Conservation (phyloP, 2,113 vertebrate genomes). For the Argyrosomus japonicus region DNA sequence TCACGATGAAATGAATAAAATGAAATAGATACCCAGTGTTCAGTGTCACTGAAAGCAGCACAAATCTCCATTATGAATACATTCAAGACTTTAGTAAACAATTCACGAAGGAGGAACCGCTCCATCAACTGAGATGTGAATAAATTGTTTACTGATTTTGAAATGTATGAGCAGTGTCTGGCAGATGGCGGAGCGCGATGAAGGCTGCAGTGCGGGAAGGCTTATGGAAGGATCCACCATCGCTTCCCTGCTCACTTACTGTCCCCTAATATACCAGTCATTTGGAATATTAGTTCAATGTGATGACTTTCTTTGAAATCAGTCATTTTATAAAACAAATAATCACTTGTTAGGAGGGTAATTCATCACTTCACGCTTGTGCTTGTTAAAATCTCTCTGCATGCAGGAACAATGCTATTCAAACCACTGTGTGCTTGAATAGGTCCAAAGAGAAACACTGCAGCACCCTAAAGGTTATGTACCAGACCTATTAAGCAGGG, state of each 20-base stretch:
- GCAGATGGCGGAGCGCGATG: not conserved
- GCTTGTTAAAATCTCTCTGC: not conserved
- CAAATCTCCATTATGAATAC: not conserved
- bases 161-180: not conserved
- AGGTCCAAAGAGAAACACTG: slow-evolving; percentile 1
- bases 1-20: not conserved
- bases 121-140: not conserved
- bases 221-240: not conserved
- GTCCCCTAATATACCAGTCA: not conserved
- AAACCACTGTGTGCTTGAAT: not conserved
- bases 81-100: not conserved
- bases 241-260: not conserved
- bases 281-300: not conserved
- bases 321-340: not conserved
- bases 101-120: not conserved
- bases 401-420: not conserved
- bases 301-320: not conserved
- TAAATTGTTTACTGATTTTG: slow-evolving; percentile 1
- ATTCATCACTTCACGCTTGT: not conserved
- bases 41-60: not conserved
- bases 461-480: slow-evolving; percentile 4
- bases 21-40: too few species aligned
- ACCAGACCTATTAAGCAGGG: not conserved
- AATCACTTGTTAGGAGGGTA: not conserved
- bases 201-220: not conserved